Conservation (phyloP, 2,888 invertebrate genomes). For the Dione vanillae region DNA sequence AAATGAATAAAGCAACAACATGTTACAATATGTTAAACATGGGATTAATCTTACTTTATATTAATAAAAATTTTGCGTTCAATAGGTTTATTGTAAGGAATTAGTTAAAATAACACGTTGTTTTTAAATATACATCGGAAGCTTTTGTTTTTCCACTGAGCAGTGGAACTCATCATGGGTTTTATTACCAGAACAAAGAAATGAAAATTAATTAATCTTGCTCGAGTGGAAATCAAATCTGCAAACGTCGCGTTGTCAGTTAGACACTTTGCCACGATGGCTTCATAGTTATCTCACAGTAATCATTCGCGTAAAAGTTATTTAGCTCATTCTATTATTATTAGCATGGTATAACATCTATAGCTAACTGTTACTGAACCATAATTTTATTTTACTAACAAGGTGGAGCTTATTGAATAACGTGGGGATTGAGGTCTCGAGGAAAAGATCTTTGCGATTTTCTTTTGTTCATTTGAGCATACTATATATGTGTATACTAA, state of each 20-base stretch:
- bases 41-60: conserved; percentile 41
- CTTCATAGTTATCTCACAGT: too few relatives aligned
- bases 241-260: too few relatives aligned
- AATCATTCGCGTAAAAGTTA: conserved; percentile 48
- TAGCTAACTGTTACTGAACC: background rate
- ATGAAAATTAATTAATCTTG: too few relatives aligned
- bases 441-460: background rate
- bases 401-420: conserved; percentile 14
- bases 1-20: conserved; percentile 21
- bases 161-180: too few relatives aligned
- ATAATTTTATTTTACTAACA: conserved; percentile 23
- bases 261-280: too few relatives aligned
- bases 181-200: too few relatives aligned
- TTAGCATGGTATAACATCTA: background rate
- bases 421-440: background rate
- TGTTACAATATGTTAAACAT: conserved; percentile 32
- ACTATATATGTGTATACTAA: background rate
- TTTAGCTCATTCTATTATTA: conserved; percentile 46
- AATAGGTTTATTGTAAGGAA: too few relatives aligned
- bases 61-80: too few relatives aligned
- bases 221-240: too few relatives aligned
- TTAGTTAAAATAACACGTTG: too few relatives aligned
- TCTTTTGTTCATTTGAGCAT: conserved; percentile 10
- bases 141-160: too few relatives aligned
- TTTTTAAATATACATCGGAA: too few relatives aligned